Percentiles rank a stretch among this genome's conserved stretches.
Evolutionary conservation across 2,113 vertebrate genomes (phyloP).

Genomic region (Leptodactylus fuscus): DNA sequence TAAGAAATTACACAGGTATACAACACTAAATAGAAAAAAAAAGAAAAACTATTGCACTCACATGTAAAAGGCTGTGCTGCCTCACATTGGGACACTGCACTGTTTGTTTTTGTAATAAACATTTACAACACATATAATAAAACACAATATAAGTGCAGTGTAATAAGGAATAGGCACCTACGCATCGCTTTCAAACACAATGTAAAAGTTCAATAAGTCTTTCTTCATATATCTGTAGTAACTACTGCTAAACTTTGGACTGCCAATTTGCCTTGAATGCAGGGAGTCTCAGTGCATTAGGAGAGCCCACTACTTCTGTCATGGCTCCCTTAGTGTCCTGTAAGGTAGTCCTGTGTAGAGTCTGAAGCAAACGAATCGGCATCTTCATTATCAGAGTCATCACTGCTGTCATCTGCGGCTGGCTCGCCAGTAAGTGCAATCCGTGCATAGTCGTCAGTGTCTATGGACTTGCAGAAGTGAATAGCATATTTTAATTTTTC

Average conservation of each 20-base stretch:
- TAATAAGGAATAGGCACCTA: slow-evolving; percentile 65
- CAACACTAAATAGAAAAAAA: slow-evolving; percentile 70
- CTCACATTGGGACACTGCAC: slow-evolving; percentile 71
- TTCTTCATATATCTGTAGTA: slow-evolving; percentile 25
- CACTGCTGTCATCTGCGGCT: slow-evolving; percentile 92
- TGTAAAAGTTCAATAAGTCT: slow-evolving; percentile 34
- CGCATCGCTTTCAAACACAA: slow-evolving; percentile 67
- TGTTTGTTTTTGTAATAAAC: slow-evolving; percentile 79
- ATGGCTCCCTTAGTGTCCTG: slow-evolving; percentile 83
- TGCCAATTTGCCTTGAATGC: slow-evolving; percentile 60
- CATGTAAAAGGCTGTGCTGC: slow-evolving; percentile 81
- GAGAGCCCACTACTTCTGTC: not conserved
- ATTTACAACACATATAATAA: slow-evolving; percentile 83
- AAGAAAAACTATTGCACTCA: slow-evolving; percentile 77
- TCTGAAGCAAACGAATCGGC: slow-evolving; percentile 97
- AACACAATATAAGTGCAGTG: slow-evolving; percentile 81
- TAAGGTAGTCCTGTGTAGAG: slow-evolving; percentile 96
- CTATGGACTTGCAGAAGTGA: slow-evolving; percentile 98
- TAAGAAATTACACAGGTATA: slow-evolving; percentile 75
- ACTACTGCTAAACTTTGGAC: slow-evolving; percentile 53
- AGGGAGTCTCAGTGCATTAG: slow-evolving; percentile 56
- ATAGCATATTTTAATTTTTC: slow-evolving; percentile 98
- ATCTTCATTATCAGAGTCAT: slow-evolving; percentile 97
- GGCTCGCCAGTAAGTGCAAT: slow-evolving; percentile 95
- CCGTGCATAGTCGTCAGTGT: slow-evolving; percentile 97